These are phyloP conservation scores for Loriculus beryllinus DNA, from an alignment of 2,797 vertebrate genomes.

Conservation along the genomic window DNA sequence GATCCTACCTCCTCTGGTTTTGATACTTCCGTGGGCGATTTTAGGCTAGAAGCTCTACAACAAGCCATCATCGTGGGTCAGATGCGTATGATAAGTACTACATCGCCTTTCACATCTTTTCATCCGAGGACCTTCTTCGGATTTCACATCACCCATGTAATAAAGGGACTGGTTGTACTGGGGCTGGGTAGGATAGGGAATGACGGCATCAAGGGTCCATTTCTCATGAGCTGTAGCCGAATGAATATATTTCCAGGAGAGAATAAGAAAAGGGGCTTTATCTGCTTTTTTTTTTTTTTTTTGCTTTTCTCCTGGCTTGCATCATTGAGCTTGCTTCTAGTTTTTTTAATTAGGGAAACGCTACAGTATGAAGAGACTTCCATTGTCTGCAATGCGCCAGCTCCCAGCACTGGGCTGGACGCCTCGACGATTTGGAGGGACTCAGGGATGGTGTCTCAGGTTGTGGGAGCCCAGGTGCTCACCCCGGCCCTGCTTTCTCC, in stretches of 20 bases:
- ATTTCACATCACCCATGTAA: not conserved
- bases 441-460: not conserved
- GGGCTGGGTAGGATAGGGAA: not conserved
- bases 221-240: not conserved
- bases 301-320: not conserved
- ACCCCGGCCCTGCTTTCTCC: not conserved
- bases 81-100: not conserved
- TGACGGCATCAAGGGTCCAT: not conserved
- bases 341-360: slow-evolving; percentile 42
- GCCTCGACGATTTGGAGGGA: not conserved
- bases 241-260: not conserved
- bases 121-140: not conserved
- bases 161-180: not conserved
- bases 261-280: slow-evolving; percentile 33
- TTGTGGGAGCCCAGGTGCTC: not conserved
- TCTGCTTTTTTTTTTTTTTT: not conserved
- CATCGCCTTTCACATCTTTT: not conserved
- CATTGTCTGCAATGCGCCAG: slow-evolving; percentile 51
- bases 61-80: not conserved
- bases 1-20: not conserved
- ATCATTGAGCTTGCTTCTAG: not conserved
- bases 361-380: not conserved
- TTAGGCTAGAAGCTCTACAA: not conserved
- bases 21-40: not conserved
- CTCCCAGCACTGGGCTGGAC: not conserved